These are phyloP conservation scores for Coenonympha arcania DNA, from an alignment of 2,888 invertebrate genomes.

Conservation along the genomic window DNA sequence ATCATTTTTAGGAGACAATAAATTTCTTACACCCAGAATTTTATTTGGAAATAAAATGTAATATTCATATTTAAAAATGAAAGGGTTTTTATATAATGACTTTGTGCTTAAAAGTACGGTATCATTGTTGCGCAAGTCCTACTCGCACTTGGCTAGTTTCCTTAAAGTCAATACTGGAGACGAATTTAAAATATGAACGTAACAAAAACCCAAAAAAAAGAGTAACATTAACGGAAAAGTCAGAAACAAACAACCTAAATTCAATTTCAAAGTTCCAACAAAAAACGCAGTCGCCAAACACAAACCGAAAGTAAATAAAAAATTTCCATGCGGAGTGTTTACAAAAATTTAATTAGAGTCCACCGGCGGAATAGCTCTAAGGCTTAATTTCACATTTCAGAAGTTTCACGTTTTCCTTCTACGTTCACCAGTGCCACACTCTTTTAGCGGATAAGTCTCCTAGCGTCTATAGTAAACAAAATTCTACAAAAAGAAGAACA, in stretches of 20 bases:
- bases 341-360: constrained; percentile 52
- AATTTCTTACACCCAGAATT: no score
- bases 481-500: no score
- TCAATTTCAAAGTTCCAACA: constrained; percentile 17
- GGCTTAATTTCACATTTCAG: constrained; percentile 34
- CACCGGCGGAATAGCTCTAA: constrained; percentile 34
- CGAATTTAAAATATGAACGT: background rate
- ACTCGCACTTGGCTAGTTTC: no score
- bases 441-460: background rate
- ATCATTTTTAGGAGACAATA: no score
- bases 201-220: background rate
- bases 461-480: no score
- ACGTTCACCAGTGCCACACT: background rate
- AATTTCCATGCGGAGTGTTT: constrained; percentile 43
- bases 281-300: constrained; percentile 34
- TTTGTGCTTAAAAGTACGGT: no score
- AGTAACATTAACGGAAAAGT: background rate
- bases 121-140: no score
- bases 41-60: no score
- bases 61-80: no score
- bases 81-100: no score
- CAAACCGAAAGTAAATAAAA: constrained; percentile 40
- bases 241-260: constrained; percentile 18
- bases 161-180: background rate
- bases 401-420: constrained; percentile 8